phyloP scores from a whole-genome alignment of 2,797 vertebrate species.

The Eulemur mongoz region DNA sequence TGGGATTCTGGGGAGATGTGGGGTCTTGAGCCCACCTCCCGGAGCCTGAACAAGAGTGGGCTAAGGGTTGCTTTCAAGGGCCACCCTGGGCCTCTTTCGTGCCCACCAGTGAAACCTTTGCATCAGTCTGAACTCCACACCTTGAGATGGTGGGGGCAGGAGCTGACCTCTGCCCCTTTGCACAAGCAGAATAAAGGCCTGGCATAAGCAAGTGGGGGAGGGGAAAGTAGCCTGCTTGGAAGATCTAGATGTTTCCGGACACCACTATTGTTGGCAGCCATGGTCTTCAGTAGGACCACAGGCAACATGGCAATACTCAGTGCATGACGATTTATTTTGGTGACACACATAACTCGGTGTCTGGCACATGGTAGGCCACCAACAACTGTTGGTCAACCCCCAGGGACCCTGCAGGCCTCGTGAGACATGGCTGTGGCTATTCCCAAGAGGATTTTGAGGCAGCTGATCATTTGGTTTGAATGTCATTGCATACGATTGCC shows the following conservation, averaged over 20 bases:
- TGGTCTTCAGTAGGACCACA: background rate
- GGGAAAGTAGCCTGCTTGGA: background rate
- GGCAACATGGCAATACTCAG: background rate
- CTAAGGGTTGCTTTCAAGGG: too few species aligned
- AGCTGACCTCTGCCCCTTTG: background rate
- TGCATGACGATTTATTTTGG: too few species aligned
- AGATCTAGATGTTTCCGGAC: background rate
- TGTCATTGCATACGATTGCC: background rate
- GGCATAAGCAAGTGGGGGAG: fast-evolving
- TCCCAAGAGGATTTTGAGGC: background rate
- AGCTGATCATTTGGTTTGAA: background rate
- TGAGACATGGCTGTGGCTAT: background rate
- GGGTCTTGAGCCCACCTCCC: background rate
- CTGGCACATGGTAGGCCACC: background rate
- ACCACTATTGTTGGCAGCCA: background rate
- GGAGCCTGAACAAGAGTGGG: background rate
- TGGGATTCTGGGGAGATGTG: background rate
- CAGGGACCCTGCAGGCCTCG: background rate
- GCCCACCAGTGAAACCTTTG: background rate
- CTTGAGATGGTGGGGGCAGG: background rate
- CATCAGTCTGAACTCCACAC: fast-evolving
- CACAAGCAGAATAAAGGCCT: background rate
- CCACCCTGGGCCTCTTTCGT: too few species aligned
- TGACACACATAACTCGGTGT: background rate
- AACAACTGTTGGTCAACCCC: fast-evolving